A percentile compares a stretch with the other conserved stretches of the same genome.
These are phyloP conservation scores for Rhabdophis nuchalis DNA, from an alignment of 2,797 vertebrate species.

Conservation along the genomic window DNA sequence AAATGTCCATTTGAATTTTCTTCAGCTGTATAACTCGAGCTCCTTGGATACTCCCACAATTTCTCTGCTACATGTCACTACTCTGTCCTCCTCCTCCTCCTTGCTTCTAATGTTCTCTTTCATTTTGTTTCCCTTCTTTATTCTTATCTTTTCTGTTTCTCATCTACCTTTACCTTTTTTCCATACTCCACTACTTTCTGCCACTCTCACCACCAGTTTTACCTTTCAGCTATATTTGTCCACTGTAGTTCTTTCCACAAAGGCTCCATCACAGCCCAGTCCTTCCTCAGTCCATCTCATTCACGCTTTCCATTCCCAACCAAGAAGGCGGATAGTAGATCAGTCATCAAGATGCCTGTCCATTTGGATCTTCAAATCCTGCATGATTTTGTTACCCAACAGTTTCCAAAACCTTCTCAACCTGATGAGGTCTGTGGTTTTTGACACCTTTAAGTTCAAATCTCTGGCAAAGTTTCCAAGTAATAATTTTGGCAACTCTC, in stretches of 20 bases:
- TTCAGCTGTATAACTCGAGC: background rate
- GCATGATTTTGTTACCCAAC: background rate
- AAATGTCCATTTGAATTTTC: background rate
- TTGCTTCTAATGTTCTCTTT: background rate
- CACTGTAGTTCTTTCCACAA: background rate
- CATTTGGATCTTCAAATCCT: background rate
- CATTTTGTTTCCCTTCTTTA: background rate
- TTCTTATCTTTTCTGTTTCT: background rate
- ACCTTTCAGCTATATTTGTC: background rate
- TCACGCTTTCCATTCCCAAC: background rate
- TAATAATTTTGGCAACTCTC: background rate
- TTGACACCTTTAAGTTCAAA: background rate
- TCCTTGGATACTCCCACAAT: background rate
- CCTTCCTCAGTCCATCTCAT: background rate
- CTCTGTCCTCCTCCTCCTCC: background rate
- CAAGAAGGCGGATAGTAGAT: background rate
- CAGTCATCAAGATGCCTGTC: background rate
- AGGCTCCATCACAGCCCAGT: background rate
- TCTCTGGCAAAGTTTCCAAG: background rate
- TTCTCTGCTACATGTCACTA: background rate
- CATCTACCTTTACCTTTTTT: background rate
- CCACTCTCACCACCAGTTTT: background rate
- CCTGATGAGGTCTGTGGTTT: background rate
- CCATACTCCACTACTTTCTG: background rate
- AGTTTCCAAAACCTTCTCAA: background rate